These are phyloP conservation scores for Pseudorhombus dupliciocellatus DNA, from an alignment of 2,113 vertebrate species.

Conservation along the genomic window DNA sequence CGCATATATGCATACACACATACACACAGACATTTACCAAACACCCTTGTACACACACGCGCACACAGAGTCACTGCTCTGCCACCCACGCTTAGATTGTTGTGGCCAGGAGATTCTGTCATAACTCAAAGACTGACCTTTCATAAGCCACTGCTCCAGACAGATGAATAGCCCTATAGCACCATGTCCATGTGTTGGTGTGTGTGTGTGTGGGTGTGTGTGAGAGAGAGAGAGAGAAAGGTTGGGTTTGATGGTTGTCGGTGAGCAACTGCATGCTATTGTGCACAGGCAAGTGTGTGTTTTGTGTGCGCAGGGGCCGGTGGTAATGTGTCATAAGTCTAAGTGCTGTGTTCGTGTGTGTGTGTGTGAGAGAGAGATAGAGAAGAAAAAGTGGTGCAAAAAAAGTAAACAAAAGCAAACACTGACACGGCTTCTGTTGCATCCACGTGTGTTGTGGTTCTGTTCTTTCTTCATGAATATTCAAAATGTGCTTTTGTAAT, in stretches of 20 bases:
- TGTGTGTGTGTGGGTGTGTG: slow-evolving; percentile 1
- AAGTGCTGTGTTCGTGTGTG: background rate
- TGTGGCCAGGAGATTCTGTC: slow-evolving; percentile 75
- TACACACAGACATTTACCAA: slow-evolving; percentile 5
- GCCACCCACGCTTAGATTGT: slow-evolving; percentile 71
- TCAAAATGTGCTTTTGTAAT: background rate
- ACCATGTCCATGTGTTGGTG: slow-evolving; percentile 36
- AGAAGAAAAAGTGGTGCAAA: background rate
- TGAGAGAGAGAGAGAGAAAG: background rate
- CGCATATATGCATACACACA: slow-evolving; percentile 11
- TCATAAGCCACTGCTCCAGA: slow-evolving; percentile 75
- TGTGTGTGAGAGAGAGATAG: background rate
- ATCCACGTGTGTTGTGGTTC: background rate
- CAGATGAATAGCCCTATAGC: slow-evolving; percentile 73
- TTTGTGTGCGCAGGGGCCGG: slow-evolving; percentile 19
- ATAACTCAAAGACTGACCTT: slow-evolving; percentile 80
- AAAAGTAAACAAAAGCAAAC: background rate
- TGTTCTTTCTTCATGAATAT: background rate
- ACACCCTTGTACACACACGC: slow-evolving; percentile 19
- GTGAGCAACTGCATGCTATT: slow-evolving; percentile 25
- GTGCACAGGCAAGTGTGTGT: slow-evolving; percentile 21
- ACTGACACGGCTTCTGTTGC: background rate
- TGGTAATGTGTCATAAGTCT: slow-evolving; percentile 35
- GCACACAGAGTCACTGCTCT: slow-evolving; percentile 42
- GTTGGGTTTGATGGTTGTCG: slow-evolving; percentile 22